phyloP scores from a whole-genome alignment of 2,113 vertebrate genomes.

The Entelurus aequoreus region DNA sequence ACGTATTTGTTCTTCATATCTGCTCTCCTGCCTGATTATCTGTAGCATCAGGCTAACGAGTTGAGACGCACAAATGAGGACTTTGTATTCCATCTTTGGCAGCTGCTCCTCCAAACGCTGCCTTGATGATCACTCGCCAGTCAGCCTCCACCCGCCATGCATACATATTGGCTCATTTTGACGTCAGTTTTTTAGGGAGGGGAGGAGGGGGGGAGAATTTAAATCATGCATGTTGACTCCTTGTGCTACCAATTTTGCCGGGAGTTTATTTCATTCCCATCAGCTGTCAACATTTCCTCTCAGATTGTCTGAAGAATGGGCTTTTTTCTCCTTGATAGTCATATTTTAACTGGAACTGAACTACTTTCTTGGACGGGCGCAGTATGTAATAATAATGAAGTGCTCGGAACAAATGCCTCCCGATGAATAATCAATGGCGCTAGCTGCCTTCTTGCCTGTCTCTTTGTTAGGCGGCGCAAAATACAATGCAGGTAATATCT shows the following conservation, averaged over 20 bases:
- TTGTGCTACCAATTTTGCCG: too few relatives aligned
- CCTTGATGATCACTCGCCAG: background rate
- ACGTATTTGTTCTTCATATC: background rate
- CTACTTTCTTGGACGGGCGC: constrained; percentile 6
- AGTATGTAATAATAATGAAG: constrained; percentile 27
- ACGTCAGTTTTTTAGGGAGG: background rate
- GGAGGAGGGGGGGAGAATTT: background rate
- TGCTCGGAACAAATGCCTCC: constrained; percentile 15
- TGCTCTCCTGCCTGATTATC: background rate
- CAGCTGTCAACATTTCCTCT: background rate
- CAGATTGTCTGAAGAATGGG: constrained; percentile 9
- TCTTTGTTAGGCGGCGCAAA: constrained; percentile 18
- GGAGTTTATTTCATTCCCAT: background rate
- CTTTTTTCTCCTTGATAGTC: too few relatives aligned
- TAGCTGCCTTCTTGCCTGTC: constrained; percentile 7
- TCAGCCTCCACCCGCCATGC: background rate
- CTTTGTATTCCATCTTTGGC: background rate
- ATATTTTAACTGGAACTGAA: constrained; percentile 5
- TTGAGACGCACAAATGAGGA: background rate
- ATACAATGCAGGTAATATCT: background rate
- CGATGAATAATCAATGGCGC: constrained; percentile 31
- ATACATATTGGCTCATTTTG: constrained; percentile 3
- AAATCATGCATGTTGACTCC: background rate
- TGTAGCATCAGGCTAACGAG: constrained; percentile 1
- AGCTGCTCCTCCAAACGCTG: constrained; percentile 1